Evolutionary conservation across 2,888 invertebrate genomes (phyloP).

Genomic region (Sphaerophoria rueppellii): DNA sequence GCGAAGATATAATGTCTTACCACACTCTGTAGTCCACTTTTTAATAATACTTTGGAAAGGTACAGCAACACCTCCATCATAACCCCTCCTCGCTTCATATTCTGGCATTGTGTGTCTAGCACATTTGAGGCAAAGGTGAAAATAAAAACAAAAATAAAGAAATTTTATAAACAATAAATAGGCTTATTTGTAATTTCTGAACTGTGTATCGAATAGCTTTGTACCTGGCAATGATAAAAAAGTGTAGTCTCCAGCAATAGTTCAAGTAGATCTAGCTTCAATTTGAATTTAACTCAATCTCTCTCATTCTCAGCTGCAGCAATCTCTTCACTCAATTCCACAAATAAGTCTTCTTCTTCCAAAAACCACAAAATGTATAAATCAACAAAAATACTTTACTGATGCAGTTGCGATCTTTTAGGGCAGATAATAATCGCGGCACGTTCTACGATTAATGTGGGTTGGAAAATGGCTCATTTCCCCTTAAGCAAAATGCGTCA

Average conservation of each 20-base stretch:
- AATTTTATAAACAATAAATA: not conserved
- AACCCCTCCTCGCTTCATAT: not conserved
- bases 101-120: not conserved
- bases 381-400: constrained; percentile 8
- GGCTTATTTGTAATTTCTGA: not conserved
- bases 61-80: no score
- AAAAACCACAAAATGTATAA: not conserved
- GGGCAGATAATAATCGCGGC: constrained; percentile 3
- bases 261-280: no score
- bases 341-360: not conserved
- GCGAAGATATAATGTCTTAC: no score
- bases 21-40: no score
- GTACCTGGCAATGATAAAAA: constrained; percentile 9
- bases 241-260: not conserved
- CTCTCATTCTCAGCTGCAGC: not conserved
- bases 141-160: no score
- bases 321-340: constrained; percentile 8
- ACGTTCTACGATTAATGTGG: constrained; percentile 32
- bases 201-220: not conserved
- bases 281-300: no score
- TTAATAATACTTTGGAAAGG: no score
- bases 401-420: not conserved
- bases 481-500: constrained; percentile 64
- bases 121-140: no score
- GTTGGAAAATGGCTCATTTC: constrained; percentile 67